Conservation (phyloP, 2,797 vertebrate genomes). For the Phoeniculus purpureus region DNA sequence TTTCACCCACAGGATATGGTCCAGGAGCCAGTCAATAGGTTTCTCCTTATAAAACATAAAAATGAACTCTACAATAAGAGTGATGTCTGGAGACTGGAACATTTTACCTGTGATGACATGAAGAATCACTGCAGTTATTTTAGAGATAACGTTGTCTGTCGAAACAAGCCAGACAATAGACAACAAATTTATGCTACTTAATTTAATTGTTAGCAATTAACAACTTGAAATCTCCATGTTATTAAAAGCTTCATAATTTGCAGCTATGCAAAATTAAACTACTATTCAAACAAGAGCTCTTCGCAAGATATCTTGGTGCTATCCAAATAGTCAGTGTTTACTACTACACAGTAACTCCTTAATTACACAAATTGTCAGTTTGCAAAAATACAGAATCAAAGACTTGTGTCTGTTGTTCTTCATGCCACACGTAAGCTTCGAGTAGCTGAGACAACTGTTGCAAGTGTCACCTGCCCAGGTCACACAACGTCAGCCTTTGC, state of each 20-base stretch:
- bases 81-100: slow-evolving; percentile 97
- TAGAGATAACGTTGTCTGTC: background rate
- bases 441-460: background rate
- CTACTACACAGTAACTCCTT: background rate
- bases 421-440: accelerated
- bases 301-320: background rate
- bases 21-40: slow-evolving; percentile 98
- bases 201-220: background rate
- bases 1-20: slow-evolving; percentile 99
- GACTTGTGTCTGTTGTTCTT: background rate
- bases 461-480: background rate
- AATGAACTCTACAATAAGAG: slow-evolving; percentile 98
- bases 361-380: background rate
- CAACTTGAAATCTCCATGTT: background rate
- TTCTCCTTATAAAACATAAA: slow-evolving; percentile 99
- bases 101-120: slow-evolving; percentile 89
- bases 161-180: background rate
- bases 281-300: background rate
- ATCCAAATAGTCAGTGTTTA: background rate
- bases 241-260: background rate
- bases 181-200: background rate
- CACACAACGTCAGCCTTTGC: background rate
- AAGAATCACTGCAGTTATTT: slow-evolving; percentile 40
- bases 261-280: background rate
- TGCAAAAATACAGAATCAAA: background rate